Evolutionary conservation across 2,888 invertebrate species (phyloP), one percentile per base, ranked within the genome.

Genomic region (Piscicola geometra): DNA sequence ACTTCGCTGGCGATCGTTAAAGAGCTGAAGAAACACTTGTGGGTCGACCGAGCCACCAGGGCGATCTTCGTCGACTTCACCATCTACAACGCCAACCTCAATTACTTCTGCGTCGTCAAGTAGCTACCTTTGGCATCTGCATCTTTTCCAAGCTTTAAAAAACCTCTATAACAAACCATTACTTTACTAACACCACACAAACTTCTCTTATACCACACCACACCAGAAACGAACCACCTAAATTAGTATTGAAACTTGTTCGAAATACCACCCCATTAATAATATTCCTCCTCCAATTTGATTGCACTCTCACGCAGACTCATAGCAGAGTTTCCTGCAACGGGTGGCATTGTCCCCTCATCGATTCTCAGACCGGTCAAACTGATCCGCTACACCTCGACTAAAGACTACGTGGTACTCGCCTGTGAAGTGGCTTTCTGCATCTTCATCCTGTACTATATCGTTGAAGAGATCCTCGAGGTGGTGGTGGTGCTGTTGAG

Each of bases 31-130:
- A 78, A 86, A 0, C 84, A 86, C 71, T 81, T 78, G 28, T 91
- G 91, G 91, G 86, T 91, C 50, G 88, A 88, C 77, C 84, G 89
- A 32, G 89, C 89, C 0, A 90, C 91, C 0, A 85, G 91, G 79
- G 88, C 88, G 0, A 83, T 91, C 30, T 87, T 91, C 76, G 79
- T 91, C 0, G 91, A 91, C 82, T 90, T 91, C 80, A 88, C 88
- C 3, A 84, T 90, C 41, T 91, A 89, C 83, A 91, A 91, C 82
- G 88, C 88, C 0, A 91, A 91, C 83, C 85, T 89, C 47, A 90
- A 91, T 83, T 84, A 90, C 15, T 90, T 90, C 83, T 88, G 88
- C 79, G 86, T 89, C 67, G 84, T 87, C 80, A 90, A 90, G 79
- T 79, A 21, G 30, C n/a, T n/a, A n/a, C n/a, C n/a, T n/a, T n/a